These are phyloP conservation scores for Conomelus anceps DNA, from an alignment of 2,888 invertebrate species.

Conservation along the genomic window DNA sequence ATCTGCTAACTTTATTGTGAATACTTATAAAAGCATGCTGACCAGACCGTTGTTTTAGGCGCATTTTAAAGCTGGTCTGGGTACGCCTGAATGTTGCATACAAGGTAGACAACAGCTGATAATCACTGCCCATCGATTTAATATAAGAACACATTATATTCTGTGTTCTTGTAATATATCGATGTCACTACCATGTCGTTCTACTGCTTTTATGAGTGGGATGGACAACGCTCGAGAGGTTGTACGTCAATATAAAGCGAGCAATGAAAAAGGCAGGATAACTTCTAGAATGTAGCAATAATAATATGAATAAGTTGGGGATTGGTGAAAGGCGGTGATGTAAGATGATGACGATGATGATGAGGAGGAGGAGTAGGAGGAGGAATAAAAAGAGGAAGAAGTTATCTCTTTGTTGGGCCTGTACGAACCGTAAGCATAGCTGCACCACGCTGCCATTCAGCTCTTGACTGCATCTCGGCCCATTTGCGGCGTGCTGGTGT, in stretches of 20 bases:
- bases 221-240: not conserved
- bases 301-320: not conserved
- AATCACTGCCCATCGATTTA: not conserved
- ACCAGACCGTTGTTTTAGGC: not conserved
- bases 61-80: not conserved
- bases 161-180: too few relatives aligned
- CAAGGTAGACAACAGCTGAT: not conserved
- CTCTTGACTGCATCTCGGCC: not conserved
- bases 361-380: not conserved
- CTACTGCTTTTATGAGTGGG: not conserved
- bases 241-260: not conserved
- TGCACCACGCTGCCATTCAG: not conserved
- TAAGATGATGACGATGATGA: not conserved
- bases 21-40: not conserved
- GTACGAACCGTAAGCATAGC: not conserved
- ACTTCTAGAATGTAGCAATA: not conserved
- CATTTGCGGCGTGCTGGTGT: not conserved
- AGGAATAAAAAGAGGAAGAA: not conserved
- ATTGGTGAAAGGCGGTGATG: too few relatives aligned
- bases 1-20: too few relatives aligned
- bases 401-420: not conserved
- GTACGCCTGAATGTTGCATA: conserved; percentile 11
- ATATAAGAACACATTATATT: too few relatives aligned
- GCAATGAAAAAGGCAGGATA: not conserved
- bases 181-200: too few relatives aligned